Evolutionary conservation across 2,888 invertebrate genomes (phyloP), one percentile per base, ranked within the genome.

Genomic region (Coronaproctus castanopsis): DNA sequence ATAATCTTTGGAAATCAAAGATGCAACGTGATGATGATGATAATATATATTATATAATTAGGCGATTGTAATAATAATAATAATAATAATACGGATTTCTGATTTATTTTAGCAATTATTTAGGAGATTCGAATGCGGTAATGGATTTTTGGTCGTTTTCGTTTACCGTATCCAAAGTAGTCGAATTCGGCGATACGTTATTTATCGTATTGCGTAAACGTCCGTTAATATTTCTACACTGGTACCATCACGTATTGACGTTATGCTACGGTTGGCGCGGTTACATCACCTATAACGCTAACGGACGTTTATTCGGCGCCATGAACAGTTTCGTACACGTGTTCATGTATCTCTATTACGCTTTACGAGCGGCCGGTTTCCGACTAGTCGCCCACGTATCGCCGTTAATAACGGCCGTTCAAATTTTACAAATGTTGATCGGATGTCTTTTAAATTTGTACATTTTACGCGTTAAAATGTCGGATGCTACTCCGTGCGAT

Each of bases 61-160:
- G n/a, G n/a, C n/a, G n/a, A n/a, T n/a, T n/a, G n/a, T n/a, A n/a
- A n/a, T n/a, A n/a, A n/a, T n/a, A n/a, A n/a, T n/a, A n/a, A n/a
- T n/a, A n/a, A n/a, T n/a, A n/a, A n/a, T n/a, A n/a, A n/a, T n/a
- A n/a, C n/a, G n/a, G n/a, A n/a, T n/a, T n/a, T n/a, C n/a, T n/a
- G n/a, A n/a, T n/a, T n/a, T n/a, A n/a, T n/a, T n/a, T n/a, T n/a
- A n/a, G n/a, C n/a, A n/a, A n/a, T n/a, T n/a, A n/a, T n/a, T 91
- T 87, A 75, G 88, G 89, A 72, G 87, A 87, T 71, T 82, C 85
- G 70, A 87, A 91, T 73, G 85, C 86, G 67, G 92, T 95, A 55
- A 86, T 90, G 65, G 93, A 93, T 8, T 95, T 95, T 74, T 98
- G 97, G 97, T 89, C 93, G 65, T 90, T 85, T 82, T 82, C 93